Conservation (phyloP, 2,797 vertebrate species). For the Onychomys leucogaster region DNA sequence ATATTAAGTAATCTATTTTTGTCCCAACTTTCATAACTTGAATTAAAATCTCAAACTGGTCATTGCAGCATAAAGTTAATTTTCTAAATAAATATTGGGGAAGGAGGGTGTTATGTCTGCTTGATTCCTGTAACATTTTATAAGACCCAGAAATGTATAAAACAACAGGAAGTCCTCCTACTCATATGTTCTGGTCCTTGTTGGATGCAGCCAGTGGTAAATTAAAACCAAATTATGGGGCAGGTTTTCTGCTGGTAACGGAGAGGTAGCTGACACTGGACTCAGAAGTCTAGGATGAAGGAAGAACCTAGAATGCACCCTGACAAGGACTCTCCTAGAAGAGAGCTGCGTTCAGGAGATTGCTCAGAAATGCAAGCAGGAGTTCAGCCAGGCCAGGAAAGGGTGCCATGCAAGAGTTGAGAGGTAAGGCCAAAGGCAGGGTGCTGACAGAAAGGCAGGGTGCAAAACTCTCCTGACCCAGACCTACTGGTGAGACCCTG, state of each 20-base stretch:
- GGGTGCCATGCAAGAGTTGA: too few relatives aligned
- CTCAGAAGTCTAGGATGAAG: not conserved
- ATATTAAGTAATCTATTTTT: not conserved
- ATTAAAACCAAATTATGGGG: not conserved
- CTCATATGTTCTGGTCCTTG: accelerated
- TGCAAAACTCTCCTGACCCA: too few relatives aligned
- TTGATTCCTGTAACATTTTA: not conserved
- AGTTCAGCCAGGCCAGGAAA: not conserved
- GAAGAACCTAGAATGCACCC: not conserved
- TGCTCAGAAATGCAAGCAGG: not conserved
- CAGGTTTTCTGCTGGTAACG: too few relatives aligned
- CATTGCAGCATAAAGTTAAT: not conserved
- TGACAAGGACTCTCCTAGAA: not conserved
- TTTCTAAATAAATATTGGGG: not conserved
- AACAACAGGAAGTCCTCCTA: too few relatives aligned
- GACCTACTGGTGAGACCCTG: not conserved
- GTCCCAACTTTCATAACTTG: not conserved
- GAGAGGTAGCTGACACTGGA: not conserved
- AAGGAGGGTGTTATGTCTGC: not conserved
- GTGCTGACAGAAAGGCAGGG: not conserved
- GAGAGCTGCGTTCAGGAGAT: not conserved
- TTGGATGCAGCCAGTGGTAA: not conserved
- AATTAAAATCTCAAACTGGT: not conserved
- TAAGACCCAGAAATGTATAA: not conserved
- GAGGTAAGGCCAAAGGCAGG: not conserved